phyloP scores from a whole-genome alignment of 2,113 vertebrate species.

The Oncorhynchus nerka region DNA sequence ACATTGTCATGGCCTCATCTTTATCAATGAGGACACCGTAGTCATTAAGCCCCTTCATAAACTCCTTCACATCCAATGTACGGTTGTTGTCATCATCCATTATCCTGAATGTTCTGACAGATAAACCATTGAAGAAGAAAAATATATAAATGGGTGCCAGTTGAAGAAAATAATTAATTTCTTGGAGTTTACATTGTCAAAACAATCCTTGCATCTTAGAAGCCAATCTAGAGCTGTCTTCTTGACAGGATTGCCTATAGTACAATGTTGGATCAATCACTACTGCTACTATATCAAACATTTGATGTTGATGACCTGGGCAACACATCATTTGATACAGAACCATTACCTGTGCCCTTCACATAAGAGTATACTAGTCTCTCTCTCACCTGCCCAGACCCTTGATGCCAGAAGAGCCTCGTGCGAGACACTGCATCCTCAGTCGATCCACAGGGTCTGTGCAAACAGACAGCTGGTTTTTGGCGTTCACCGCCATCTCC shows the following conservation, averaged over 20 bases:
- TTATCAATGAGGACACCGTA: slow-evolving; percentile 85
- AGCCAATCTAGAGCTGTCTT: no score
- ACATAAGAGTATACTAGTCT: background rate
- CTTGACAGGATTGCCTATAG: no score
- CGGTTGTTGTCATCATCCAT: slow-evolving; percentile 84
- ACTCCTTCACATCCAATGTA: slow-evolving; percentile 86
- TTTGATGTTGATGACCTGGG: no score
- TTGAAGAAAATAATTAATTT: no score
- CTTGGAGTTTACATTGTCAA: no score
- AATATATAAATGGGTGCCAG: no score
- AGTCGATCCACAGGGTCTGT: slow-evolving; percentile 83
- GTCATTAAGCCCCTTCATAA: slow-evolving; percentile 85
- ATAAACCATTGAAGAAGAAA: slow-evolving; percentile 8
- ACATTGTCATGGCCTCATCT: slow-evolving; percentile 78
- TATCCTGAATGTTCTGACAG: slow-evolving; percentile 81
- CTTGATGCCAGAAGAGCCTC: slow-evolving; percentile 91
- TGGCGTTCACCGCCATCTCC: slow-evolving; percentile 83
- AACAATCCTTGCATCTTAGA: no score
- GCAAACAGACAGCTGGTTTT: slow-evolving; percentile 65
- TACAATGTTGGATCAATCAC: no score
- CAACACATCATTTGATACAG: no score
- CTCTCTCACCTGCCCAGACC: slow-evolving; percentile 81
- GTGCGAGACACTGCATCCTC: slow-evolving; percentile 82
- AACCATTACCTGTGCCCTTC: no score
- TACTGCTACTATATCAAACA: no score